These are phyloP conservation scores for Pteruthius melanotis DNA, from an alignment of 2,113 vertebrate species.

Conservation along the genomic window DNA sequence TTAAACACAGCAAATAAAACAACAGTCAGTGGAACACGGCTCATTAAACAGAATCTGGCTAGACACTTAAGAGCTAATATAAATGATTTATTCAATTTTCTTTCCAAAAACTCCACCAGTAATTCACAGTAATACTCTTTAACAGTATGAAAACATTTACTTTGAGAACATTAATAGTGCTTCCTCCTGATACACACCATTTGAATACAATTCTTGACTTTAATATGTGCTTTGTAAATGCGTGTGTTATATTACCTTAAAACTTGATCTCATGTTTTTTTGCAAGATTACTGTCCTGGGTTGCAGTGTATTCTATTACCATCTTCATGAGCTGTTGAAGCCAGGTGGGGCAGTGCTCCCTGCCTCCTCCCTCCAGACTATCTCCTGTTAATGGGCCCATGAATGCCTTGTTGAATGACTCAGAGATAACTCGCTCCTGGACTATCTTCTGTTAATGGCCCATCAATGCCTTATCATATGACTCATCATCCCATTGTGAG, in stretches of 20 bases:
- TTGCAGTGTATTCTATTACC: no score
- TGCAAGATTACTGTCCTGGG: no score
- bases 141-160: background rate
- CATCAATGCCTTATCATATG: no score
- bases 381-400: no score
- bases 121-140: background rate
- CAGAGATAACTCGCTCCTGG: no score
- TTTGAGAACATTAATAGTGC: background rate
- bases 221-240: background rate
- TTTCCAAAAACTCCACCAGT: background rate
- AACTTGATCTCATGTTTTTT: background rate
- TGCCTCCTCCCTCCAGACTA: no score
- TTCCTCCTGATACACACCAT: background rate
- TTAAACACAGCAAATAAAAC: background rate
- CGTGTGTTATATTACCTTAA: background rate
- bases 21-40: background rate
- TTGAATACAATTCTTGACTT: background rate
- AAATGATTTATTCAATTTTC: background rate
- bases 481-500: no score
- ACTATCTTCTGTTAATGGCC: no score
- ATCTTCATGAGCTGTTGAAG: no score
- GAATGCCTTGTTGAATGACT: no score
- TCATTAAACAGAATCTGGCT: background rate
- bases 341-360: no score
- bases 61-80: background rate